Evolutionary conservation across 2,888 invertebrate species (phyloP).

Genomic region (Standfussiana lucernea): DNA sequence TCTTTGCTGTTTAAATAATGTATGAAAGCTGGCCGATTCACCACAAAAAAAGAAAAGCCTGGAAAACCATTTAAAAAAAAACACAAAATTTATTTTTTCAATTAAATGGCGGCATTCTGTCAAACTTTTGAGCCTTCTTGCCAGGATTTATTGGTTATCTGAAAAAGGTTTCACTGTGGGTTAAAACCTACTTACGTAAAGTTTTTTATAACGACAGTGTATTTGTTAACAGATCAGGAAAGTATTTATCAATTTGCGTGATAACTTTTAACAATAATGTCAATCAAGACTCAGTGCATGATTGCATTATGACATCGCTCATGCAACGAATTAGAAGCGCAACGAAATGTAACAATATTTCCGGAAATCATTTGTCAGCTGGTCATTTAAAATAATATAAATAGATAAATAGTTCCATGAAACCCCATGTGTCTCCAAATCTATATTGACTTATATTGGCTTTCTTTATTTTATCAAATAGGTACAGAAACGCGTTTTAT

Average conservation of each 20-base stretch:
- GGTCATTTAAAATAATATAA: not conserved
- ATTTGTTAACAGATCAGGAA: no score
- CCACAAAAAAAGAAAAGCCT: not conserved
- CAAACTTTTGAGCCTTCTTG: not conserved
- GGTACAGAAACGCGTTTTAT: conserved; percentile 51
- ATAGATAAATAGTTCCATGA: not conserved
- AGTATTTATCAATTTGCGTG: not conserved
- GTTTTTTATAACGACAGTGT: not conserved
- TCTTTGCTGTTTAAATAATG: not conserved
- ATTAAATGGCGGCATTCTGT: not conserved
- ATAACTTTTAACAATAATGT: no score
- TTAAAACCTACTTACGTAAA: not conserved
- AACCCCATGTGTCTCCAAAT: not conserved
- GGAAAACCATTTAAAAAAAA: not conserved
- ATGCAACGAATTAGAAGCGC: not conserved
- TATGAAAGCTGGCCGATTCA: conserved; percentile 7
- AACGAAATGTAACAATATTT: not conserved
- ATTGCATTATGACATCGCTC: no score
- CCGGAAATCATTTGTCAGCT: not conserved
- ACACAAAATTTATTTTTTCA: not conserved
- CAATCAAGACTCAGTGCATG: not conserved
- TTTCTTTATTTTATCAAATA: conserved; percentile 46
- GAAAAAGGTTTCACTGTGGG: conserved; percentile 6
- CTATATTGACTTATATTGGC: conserved; percentile 26
- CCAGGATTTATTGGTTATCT: not conserved